These are phyloP conservation scores for Indri indri DNA, from an alignment of 2,113 vertebrate genomes.

Conservation along the genomic window DNA sequence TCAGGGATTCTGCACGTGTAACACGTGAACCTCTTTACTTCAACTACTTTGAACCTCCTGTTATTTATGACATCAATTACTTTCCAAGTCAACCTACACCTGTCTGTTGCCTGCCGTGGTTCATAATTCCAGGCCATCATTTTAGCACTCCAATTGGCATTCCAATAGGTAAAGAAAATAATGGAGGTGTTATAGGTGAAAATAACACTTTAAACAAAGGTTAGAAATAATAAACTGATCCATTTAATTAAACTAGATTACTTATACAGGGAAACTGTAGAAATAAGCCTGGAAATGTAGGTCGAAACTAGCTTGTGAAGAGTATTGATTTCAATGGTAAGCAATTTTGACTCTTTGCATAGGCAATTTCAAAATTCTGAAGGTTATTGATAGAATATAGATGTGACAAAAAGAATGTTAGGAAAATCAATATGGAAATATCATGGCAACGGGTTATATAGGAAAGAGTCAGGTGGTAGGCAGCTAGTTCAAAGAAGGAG, in stretches of 20 bases:
- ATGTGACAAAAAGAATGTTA: background rate
- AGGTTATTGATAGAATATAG: background rate
- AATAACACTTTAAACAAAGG: slow-evolving; percentile 18
- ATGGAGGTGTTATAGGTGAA: background rate
- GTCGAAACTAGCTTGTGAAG: background rate
- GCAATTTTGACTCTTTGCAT: background rate
- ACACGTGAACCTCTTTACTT: background rate
- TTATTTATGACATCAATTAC: background rate
- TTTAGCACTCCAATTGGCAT: background rate
- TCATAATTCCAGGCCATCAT: slow-evolving; percentile 16
- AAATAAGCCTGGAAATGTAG: background rate
- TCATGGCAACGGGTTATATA: background rate
- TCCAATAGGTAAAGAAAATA: background rate
- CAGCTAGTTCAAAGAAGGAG: background rate
- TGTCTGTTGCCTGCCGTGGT: background rate
- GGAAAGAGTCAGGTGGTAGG: background rate
- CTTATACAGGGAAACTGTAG: background rate
- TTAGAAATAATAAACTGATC: slow-evolving; percentile 14
- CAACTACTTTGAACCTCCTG: background rate
- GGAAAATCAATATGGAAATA: background rate
- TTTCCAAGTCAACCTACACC: background rate
- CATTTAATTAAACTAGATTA: background rate
- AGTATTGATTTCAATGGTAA: background rate
- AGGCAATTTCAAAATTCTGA: background rate
- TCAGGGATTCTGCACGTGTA: background rate